A percentile compares a stretch with the other conserved stretches of the same genome.
phyloP scores from a whole-genome alignment of 92 coral and sea anemone species.

The Porites evermanni region DNA sequence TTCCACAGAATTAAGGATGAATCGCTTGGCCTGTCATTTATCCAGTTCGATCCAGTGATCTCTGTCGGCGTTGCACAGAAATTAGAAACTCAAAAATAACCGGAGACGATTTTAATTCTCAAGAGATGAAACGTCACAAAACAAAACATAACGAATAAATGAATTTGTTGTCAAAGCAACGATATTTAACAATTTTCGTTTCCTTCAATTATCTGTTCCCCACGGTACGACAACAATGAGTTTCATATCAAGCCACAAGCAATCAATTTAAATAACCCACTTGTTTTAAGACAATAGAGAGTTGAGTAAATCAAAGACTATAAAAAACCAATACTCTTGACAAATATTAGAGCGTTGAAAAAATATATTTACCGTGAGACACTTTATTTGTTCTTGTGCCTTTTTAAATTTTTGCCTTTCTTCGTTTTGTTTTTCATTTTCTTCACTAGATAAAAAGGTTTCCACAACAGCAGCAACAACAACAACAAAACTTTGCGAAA shows the following conservation, averaged over 20 bases:
- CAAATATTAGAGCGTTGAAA: too few species aligned
- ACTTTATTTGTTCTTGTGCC: too few species aligned
- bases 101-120: neutral
- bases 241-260: neutral
- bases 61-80: neutral
- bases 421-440: too few species aligned
- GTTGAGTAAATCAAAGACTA: neutral
- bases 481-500: too few species aligned
- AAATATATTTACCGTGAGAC: too few species aligned
- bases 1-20: too few species aligned
- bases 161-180: slow-evolving; percentile 54
- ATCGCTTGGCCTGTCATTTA: neutral
- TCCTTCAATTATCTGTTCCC: slow-evolving; percentile 17
- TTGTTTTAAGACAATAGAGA: neutral
- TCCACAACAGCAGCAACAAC: too few species aligned
- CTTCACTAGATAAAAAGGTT: too few species aligned
- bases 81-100: neutral
- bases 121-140: slow-evolving; percentile 11
- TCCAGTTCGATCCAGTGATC: neutral
- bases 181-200: neutral
- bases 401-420: too few species aligned
- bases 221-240: slow-evolving; percentile 4
- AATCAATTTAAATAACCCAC: neutral
- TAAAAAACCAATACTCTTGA: too few species aligned
- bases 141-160: neutral